Evolutionary conservation across 2,797 vertebrate species (phyloP).

Genomic region (Sardinella longiceps): DNA sequence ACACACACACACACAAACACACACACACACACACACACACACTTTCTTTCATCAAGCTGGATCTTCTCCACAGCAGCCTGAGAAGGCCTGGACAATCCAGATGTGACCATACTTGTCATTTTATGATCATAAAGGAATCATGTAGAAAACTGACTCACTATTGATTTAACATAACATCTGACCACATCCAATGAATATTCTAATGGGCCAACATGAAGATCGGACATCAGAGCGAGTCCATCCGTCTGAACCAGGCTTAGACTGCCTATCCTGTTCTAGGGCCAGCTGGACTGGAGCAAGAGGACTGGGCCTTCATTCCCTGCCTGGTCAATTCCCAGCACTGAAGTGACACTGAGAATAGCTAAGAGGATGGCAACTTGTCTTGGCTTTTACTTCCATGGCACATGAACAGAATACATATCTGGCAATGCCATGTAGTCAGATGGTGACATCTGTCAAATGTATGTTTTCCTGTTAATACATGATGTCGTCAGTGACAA

Average conservation of each 20-base stretch:
- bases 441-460: constrained; percentile 27
- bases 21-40: neutral
- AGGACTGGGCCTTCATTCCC: constrained; percentile 66
- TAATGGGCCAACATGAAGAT: constrained; percentile 32
- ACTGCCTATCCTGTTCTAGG: constrained; percentile 44
- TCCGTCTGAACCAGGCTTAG: constrained; percentile 14
- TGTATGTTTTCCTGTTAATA: constrained; percentile 20
- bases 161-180: constrained; percentile 57
- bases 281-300: constrained; percentile 73
- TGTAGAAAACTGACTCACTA: constrained; percentile 44
- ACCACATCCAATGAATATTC: constrained; percentile 55
- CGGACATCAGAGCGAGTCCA: constrained; percentile 22
- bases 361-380: constrained; percentile 47
- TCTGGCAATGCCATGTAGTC: constrained; percentile 13
- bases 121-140: constrained; percentile 47
- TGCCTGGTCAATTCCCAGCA: constrained; percentile 66
- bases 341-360: constrained; percentile 59
- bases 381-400: constrained; percentile 18
- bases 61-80: constrained; percentile 47
- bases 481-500: neutral
- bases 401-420: constrained; percentile 10
- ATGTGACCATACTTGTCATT: constrained; percentile 36
- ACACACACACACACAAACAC: neutral
- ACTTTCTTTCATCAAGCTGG: constrained; percentile 43
- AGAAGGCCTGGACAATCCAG: constrained; percentile 37